Percentiles rank a stretch among this genome's conserved stretches.
phyloP scores from a whole-genome alignment of 2,888 invertebrate genomes.

The Spodoptera exigua region DNA sequence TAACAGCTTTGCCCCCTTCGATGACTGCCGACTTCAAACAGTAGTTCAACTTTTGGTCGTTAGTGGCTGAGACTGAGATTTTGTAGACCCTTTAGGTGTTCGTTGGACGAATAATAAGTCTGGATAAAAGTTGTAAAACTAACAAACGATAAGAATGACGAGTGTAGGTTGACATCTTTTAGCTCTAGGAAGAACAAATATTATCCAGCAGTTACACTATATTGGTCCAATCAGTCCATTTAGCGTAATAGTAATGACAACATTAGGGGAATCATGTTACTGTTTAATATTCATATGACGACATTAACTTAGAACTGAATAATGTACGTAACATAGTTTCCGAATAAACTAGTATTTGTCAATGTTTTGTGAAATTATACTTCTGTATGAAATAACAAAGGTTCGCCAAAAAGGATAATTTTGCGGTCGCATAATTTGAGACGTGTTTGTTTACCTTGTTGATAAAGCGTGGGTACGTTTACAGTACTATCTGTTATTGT shows the following conservation, averaged over 20 bases:
- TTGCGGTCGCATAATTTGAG: constrained; percentile 33
- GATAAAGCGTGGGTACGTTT: constrained; percentile 13
- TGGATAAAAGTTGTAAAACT: constrained; percentile 29
- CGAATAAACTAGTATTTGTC: constrained; percentile 2
- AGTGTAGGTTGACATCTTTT: constrained; percentile 15
- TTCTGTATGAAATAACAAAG: constrained; percentile 32
- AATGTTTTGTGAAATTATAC: constrained; percentile 29
- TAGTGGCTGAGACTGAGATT: constrained; percentile 49
- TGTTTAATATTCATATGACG: constrained; percentile 15
- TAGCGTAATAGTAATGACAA: constrained; percentile 15
- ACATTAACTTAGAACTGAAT: constrained; percentile 16
- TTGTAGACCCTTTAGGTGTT: constrained; percentile 42
- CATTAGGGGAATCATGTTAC: constrained; percentile 32
- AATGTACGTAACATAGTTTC: constrained; percentile 1
- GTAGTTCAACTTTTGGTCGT: constrained; percentile 53
- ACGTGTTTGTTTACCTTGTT: constrained; percentile 22
- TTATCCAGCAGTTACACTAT: constrained; percentile 13
- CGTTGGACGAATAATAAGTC: constrained; percentile 42
- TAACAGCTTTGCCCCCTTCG: constrained; percentile 51
- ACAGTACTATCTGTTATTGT: background rate
- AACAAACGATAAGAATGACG: constrained; percentile 13
- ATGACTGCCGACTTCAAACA: constrained; percentile 40
- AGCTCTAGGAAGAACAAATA: constrained; percentile 2
- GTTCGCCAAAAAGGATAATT: constrained; percentile 31
- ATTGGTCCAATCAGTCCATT: constrained; percentile 31